A percentile compares a stretch with the other conserved stretches of the same genome.
These are phyloP conservation scores for Pentamera pediparva DNA, from an alignment of 53 echinoderm and acorn worm species.

Conservation along the genomic window DNA sequence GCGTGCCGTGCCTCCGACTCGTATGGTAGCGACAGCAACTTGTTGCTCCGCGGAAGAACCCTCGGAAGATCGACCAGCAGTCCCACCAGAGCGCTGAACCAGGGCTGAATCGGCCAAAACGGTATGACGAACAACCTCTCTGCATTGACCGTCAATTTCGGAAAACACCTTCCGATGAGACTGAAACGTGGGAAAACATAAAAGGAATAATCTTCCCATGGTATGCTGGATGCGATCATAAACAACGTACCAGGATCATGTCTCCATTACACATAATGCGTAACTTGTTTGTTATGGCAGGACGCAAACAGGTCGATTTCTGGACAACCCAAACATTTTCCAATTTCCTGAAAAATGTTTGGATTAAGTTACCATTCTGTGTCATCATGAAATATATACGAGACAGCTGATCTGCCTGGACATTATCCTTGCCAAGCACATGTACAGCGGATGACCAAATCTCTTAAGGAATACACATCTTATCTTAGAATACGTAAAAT, in stretches of 20 bases:
- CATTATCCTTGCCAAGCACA: constrained; percentile 14
- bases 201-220: constrained; percentile 24
- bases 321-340: constrained; percentile 20
- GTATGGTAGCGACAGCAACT: neutral
- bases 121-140: no score
- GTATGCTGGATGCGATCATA: constrained; percentile 43
- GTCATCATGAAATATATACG: constrained; percentile 19
- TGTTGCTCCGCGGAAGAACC: neutral
- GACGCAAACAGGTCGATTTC: constrained; percentile 51
- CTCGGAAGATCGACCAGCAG: neutral
- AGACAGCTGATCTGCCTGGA: constrained; percentile 38
- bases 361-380: constrained; percentile 28
- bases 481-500: constrained; percentile 30
- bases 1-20: neutral
- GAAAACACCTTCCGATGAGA: neutral
- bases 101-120: constrained; percentile 29
- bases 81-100: neutral
- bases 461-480: constrained; percentile 34
- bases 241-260: constrained; percentile 40
- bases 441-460: no score
- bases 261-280: constrained; percentile 36
- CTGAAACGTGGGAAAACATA: constrained; percentile 43
- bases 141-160: neutral
- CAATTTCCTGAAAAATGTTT: neutral
- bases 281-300: constrained; percentile 38